Evolutionary conservation across 2,888 invertebrate species (phyloP).

Genomic region (Callosobruchus maculatus): DNA sequence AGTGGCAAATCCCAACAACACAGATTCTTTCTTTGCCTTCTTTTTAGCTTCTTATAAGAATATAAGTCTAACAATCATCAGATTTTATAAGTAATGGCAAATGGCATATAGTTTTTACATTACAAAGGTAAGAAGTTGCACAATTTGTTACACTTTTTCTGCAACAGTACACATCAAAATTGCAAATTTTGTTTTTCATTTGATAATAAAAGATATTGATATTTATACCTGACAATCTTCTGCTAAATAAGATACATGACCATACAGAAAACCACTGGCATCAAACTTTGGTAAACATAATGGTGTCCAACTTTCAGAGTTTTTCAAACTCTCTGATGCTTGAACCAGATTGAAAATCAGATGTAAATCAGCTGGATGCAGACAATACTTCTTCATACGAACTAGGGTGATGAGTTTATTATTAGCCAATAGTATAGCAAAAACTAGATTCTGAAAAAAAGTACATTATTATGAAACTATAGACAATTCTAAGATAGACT

Average conservation of each 20-base stretch:
- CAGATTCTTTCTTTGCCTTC: too few relatives aligned
- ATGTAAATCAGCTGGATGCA: conserved; percentile 94
- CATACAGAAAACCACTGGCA: conserved; percentile 91
- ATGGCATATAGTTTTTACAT: too few relatives aligned
- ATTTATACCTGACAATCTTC: conserved; percentile 72
- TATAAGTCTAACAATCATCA: too few relatives aligned
- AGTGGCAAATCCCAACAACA: too few relatives aligned
- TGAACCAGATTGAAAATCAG: conserved; percentile 89
- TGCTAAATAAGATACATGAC: conserved; percentile 93
- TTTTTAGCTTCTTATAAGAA: too few relatives aligned
- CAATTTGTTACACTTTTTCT: too few relatives aligned
- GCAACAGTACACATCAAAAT: too few relatives aligned
- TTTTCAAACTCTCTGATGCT: conserved; percentile 91
- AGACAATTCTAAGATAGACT: too few relatives aligned
- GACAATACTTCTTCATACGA: conserved; percentile 90
- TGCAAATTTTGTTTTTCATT: too few relatives aligned
- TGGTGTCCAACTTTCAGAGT: conserved; percentile 97
- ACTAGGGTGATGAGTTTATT: conserved; percentile 92
- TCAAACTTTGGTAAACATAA: conserved; percentile 97
- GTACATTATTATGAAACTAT: too few relatives aligned
- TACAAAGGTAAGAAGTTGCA: too few relatives aligned
- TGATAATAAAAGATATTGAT: not conserved
- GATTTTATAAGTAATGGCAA: too few relatives aligned
- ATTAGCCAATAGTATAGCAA: conserved; percentile 89
- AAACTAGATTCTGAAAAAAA: conserved; percentile 75